Percentiles rank a stretch among this genome's conserved stretches.
Conservation (phyloP, 2,113 vertebrate genomes). For the Syngnathus typhle region DNA sequence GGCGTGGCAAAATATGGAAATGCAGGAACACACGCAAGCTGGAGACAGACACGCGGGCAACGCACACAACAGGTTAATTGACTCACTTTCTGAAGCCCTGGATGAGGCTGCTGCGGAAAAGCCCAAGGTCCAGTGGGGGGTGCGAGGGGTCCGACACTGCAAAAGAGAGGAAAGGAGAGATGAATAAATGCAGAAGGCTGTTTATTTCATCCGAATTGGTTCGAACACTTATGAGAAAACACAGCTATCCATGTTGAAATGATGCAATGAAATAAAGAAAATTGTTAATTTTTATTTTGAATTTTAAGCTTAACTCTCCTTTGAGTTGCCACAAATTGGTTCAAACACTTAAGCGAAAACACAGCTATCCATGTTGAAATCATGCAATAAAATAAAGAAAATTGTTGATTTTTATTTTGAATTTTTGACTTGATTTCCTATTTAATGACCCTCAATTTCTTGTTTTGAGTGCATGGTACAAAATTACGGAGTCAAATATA, state of each 20-base stretch:
- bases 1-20: conserved; percentile 39
- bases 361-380: too few species aligned
- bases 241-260: too few species aligned
- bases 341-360: background rate
- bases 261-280: too few species aligned
- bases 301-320: too few species aligned
- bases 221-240: background rate
- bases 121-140: conserved; percentile 51
- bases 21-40: conserved; percentile 31
- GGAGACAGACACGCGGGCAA: conserved; percentile 2
- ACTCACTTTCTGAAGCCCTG: conserved; percentile 82
- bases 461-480: too few species aligned
- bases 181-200: background rate
- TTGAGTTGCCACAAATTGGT: too few species aligned
- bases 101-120: conserved; percentile 70
- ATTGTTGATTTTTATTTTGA: too few species aligned
- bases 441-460: too few species aligned
- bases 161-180: conserved; percentile 14
- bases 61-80: conserved; percentile 57
- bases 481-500: too few species aligned
- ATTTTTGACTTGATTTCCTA: too few species aligned
- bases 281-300: too few species aligned
- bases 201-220: background rate
- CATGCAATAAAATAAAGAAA: too few species aligned
- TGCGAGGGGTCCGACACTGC: conserved; percentile 77